These are phyloP conservation scores for Sphenodon punctatus DNA, from an alignment of 2,797 vertebrate genomes.

Conservation along the genomic window DNA sequence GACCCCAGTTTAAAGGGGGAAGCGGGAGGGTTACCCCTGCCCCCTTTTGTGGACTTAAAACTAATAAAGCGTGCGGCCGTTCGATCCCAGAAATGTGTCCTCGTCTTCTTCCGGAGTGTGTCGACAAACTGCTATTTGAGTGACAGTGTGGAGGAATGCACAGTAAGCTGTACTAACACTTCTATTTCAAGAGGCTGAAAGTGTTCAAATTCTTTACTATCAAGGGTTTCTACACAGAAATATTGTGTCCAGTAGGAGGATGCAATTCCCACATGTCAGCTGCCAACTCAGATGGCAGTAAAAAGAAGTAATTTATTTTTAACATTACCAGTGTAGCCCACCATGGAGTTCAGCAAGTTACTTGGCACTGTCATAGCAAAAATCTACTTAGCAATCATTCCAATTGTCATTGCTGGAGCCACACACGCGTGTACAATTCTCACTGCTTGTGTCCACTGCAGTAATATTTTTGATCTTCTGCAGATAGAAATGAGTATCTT, in stretches of 20 bases:
- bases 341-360: neutral
- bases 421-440: neutral
- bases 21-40: too few relatives aligned
- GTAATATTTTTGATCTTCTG: neutral
- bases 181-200: neutral
- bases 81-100: too few relatives aligned
- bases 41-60: too few relatives aligned
- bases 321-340: conserved; percentile 12
- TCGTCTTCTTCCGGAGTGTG: too few relatives aligned
- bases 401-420: neutral
- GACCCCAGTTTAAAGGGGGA: too few relatives aligned
- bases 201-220: conserved; percentile 11
- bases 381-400: neutral
- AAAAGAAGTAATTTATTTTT: conserved; percentile 1
- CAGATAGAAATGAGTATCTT: conserved; percentile 3
- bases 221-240: conserved; percentile 31
- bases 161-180: neutral
- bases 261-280: neutral
- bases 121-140: neutral
- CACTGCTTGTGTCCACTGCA: neutral
- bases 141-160: neutral
- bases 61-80: too few relatives aligned
- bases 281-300: neutral
- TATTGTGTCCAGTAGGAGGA: neutral
- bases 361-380: neutral